Evolutionary conservation across 2,888 invertebrate species (phyloP).

Genomic region (Eulithis testata): DNA sequence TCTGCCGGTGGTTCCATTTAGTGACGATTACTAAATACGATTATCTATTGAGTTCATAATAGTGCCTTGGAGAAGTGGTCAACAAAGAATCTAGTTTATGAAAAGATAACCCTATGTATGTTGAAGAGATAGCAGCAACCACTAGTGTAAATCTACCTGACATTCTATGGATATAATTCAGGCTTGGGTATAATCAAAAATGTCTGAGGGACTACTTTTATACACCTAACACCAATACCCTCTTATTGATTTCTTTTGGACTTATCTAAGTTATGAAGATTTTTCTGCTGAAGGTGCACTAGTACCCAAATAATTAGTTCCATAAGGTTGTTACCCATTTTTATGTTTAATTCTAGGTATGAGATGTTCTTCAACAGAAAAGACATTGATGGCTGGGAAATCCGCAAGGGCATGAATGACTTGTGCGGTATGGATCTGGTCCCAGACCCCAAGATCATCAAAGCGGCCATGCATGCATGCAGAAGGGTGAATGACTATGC

Average conservation of each 20-base stretch:
- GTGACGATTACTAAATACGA: not conserved
- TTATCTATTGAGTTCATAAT: not conserved
- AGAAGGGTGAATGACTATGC: slow-evolving; percentile 97
- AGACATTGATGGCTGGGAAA: slow-evolving; percentile 97
- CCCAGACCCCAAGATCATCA: slow-evolving; percentile 95
- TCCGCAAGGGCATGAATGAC: slow-evolving; percentile 96
- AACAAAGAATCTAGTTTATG: not conserved
- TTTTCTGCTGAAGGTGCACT: no score
- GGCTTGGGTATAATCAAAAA: no score
- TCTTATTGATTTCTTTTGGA: no score
- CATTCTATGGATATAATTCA: no score
- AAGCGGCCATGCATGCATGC: slow-evolving; percentile 95
- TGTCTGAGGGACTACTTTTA: no score
- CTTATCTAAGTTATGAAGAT: no score
- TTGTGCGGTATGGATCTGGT: slow-evolving; percentile 95
- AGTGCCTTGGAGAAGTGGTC: not conserved
- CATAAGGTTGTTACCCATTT: no score
- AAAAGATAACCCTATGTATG: not conserved
- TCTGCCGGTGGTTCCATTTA: slow-evolving; percentile 31
- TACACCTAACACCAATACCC: no score
- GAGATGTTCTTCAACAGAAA: slow-evolving; percentile 92
- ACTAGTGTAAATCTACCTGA: no score
- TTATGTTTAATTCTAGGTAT: slow-evolving; percentile 80
- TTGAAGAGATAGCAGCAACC: not conserved
- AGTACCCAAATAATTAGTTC: no score